A percentile compares a stretch with the other conserved stretches of the same genome.
Evolutionary conservation across 2,888 invertebrate genomes (phyloP).

Genomic region (Miltochrista miniata): DNA sequence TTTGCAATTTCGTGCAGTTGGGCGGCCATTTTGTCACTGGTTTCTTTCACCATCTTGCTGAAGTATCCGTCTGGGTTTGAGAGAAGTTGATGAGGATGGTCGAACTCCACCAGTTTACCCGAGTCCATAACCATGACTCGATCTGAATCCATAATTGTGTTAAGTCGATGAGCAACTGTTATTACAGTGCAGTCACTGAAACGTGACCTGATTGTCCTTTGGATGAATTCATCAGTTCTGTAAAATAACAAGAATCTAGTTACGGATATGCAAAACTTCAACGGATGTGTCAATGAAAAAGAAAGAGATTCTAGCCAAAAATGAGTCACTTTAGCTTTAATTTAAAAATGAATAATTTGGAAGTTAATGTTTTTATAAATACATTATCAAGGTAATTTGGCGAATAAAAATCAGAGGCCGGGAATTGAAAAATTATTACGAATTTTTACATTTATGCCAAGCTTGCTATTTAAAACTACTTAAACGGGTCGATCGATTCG

Average conservation of each 20-base stretch:
- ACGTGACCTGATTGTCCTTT: slow-evolving; percentile 90
- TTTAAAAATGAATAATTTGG: too few species aligned
- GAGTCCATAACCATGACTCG: slow-evolving; percentile 93
- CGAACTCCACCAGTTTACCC: slow-evolving; percentile 89
- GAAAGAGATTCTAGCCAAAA: too few species aligned
- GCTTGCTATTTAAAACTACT: too few species aligned
- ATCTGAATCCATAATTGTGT: slow-evolving; percentile 97
- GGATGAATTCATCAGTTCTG: slow-evolving; percentile 92
- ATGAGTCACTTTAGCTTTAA: too few species aligned
- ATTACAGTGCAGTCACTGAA: slow-evolving; percentile 93
- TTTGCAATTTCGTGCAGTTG: slow-evolving; percentile 74
- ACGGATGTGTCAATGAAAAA: too few species aligned
- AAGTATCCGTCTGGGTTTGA: slow-evolving; percentile 85
- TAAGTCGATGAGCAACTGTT: slow-evolving; percentile 95
- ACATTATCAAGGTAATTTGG: too few species aligned
- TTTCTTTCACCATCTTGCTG: slow-evolving; percentile 88
- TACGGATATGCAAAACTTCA: too few species aligned
- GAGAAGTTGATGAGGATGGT: slow-evolving; percentile 86
- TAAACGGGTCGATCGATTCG: too few species aligned
- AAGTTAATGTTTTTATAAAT: too few species aligned
- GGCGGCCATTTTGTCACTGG: slow-evolving; percentile 82
- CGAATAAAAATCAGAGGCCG: too few species aligned
- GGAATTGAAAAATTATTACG: too few species aligned
- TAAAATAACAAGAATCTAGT: slow-evolving; percentile 26
- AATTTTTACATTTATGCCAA: too few species aligned